phyloP scores from a whole-genome alignment of 1,140 invertebrate genomes.

The Panagrolaimus sp. region DNA sequence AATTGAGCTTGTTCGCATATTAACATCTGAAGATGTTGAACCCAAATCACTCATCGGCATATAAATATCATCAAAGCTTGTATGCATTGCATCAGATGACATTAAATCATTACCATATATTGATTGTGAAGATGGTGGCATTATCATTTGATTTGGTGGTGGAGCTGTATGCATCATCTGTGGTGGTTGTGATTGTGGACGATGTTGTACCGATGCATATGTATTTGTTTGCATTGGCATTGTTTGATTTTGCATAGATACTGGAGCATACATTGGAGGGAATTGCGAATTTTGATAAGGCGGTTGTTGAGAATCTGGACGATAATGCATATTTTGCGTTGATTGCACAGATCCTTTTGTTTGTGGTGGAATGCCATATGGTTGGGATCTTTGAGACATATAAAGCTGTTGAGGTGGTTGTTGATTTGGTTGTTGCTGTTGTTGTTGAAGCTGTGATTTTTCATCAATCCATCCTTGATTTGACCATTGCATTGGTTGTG shows the following conservation, averaged over 20 bases:
- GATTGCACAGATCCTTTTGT: constrained; percentile 3
- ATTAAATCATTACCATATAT: not conserved
- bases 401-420: constrained; percentile 16
- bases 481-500: constrained; percentile 11
- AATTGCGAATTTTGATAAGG: not conserved
- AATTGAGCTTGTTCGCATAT: not conserved
- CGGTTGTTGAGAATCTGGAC: not conserved
- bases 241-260: not conserved
- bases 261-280: not conserved
- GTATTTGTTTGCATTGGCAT: not conserved
- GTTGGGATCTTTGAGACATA: constrained; percentile 9
- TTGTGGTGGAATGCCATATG: constrained; percentile 16
- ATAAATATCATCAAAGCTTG: too few species aligned
- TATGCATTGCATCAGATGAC: too few species aligned
- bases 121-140: not conserved
- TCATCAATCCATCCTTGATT: constrained; percentile 25
- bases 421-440: constrained; percentile 13
- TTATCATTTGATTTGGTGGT: not conserved
- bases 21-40: not conserved
- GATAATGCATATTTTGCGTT: not conserved
- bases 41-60: not conserved
- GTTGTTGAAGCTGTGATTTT: constrained; percentile 16
- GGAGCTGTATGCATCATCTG: not conserved
- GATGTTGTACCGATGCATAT: not conserved
- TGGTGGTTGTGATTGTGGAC: constrained; percentile 1